Evolutionary conservation across 1,140 invertebrate species (phyloP), one percentile per base, ranked within the genome.

Genomic region (Drosophila bocqueti): DNA sequence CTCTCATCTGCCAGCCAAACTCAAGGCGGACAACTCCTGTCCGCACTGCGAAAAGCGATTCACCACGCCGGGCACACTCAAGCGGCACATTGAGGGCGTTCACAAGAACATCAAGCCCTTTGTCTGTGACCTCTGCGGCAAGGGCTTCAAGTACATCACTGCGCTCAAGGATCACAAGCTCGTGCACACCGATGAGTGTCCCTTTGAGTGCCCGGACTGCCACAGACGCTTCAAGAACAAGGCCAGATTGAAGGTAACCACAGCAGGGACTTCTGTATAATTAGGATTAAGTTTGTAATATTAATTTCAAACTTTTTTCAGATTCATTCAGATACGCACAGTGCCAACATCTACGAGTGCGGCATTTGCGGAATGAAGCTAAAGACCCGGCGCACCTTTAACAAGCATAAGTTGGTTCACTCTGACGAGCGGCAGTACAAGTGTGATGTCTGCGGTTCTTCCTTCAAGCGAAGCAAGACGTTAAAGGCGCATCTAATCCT

Each of bases 321-420:
- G 84, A 79, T 84, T 21, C 92, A 93, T 59, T 75, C 81, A 2
- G 94, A 94, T 59, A 94, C 86, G 11, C 94, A 94, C 76, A 91
- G 83, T 4, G 84, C 91, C 54, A 92, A 92, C 2, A 84, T 84
- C 16, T 94, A 94, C 54, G 83, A 91, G 36, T 94, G 94, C 76
- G 83, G 91, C 4, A 79, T 93, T 8, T 94, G 94, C 74, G 93
- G 93, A 5, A 62, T 94, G 36, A 86, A 91, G 50, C 82, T 94
- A 1, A 93, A 93, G 59, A 94, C 94, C 0, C 87, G 93, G 7
- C 86, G 94, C 16, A 94, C 94, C 6, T 80, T 94, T 6, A 86
- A 93, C 34, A 94, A 93, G 89, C 94, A 94, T 76, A 85, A 94
- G 38, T 63, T 94, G 21, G 93, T 94, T 0, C 94, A 94, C 69